These are phyloP conservation scores for Pachliopta kotzebuea DNA, from an alignment of 2,888 invertebrate genomes.

Conservation along the genomic window DNA sequence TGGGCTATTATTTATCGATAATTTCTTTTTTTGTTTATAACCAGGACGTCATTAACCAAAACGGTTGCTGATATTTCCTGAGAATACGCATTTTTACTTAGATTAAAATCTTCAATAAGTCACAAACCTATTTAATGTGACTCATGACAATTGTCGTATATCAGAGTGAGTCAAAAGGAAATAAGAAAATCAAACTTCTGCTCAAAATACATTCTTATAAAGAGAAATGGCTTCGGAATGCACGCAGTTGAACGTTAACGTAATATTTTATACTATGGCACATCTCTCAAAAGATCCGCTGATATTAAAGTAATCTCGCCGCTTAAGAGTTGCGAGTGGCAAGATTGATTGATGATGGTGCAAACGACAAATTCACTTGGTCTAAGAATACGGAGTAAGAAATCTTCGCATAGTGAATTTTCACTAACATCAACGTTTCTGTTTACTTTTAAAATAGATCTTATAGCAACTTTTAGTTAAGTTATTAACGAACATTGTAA, in stretches of 20 bases:
- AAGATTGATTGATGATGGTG: constrained; percentile 68
- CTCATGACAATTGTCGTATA: constrained; percentile 8
- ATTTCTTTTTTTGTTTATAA: too few relatives aligned
- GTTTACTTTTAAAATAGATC: neutral
- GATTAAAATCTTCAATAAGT: neutral
- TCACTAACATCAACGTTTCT: neutral
- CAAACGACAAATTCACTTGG: constrained; percentile 64
- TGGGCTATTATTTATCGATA: too few relatives aligned
- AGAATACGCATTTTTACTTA: neutral
- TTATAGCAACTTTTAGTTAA: neutral
- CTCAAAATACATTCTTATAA: constrained; percentile 34
- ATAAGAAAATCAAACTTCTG: constrained; percentile 38
- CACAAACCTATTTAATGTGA: neutral
- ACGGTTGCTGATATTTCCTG: neutral
- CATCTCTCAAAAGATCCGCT: constrained; percentile 56
- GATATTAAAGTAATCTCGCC: constrained; percentile 69
- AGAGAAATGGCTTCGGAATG: constrained; percentile 37
- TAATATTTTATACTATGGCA: constrained; percentile 56
- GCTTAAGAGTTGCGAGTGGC: constrained; percentile 65
- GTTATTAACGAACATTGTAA: too few relatives aligned
- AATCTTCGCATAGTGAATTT: constrained; percentile 22
- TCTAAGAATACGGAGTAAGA: constrained; percentile 42
- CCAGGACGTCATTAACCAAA: neutral
- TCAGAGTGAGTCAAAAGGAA: constrained; percentile 38
- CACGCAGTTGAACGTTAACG: constrained; percentile 43